Evolutionary conservation across 1,140 invertebrate genomes (phyloP).

Genomic region (Choristoneura fumiferana): DNA sequence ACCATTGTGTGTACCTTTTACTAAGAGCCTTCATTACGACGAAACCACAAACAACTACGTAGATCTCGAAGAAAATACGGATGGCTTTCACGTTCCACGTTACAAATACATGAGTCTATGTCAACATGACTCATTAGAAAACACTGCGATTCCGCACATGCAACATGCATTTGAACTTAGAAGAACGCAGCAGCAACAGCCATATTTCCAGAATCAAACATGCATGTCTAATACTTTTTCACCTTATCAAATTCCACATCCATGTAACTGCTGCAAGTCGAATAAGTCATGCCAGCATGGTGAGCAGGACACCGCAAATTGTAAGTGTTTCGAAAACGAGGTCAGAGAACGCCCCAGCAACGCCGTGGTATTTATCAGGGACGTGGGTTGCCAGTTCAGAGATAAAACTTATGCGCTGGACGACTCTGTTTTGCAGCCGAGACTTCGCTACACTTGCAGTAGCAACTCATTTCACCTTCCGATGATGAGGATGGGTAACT

Average conservation of each 20-base stretch:
- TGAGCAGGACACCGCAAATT: conserved; percentile 27
- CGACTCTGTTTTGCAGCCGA: conserved; percentile 36
- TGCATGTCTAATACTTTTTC: conserved; percentile 34
- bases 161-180: conserved; percentile 45
- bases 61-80: conserved; percentile 33
- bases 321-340: conserved; percentile 22
- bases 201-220: conserved; percentile 36
- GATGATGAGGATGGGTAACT: conserved; percentile 32
- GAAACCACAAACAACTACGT: conserved; percentile 34
- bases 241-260: conserved; percentile 32
- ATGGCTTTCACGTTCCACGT: conserved; percentile 34
- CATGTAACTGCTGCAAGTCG: conserved; percentile 32
- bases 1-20: conserved; percentile 56
- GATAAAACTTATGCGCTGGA: conserved; percentile 38
- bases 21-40: conserved; percentile 48
- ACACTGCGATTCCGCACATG: conserved; percentile 27
- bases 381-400: conserved; percentile 66
- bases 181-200: conserved; percentile 33
- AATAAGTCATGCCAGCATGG: conserved; percentile 58
- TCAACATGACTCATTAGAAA: conserved; percentile 32
- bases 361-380: conserved; percentile 58
- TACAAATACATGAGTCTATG: conserved; percentile 39
- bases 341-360: conserved; percentile 31
- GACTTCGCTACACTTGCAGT: conserved; percentile 23
- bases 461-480: conserved; percentile 40